Base-by-base conservation (phyloP, 1,140 invertebrate genomes). In the Elymnias hypermnestra region DNA sequence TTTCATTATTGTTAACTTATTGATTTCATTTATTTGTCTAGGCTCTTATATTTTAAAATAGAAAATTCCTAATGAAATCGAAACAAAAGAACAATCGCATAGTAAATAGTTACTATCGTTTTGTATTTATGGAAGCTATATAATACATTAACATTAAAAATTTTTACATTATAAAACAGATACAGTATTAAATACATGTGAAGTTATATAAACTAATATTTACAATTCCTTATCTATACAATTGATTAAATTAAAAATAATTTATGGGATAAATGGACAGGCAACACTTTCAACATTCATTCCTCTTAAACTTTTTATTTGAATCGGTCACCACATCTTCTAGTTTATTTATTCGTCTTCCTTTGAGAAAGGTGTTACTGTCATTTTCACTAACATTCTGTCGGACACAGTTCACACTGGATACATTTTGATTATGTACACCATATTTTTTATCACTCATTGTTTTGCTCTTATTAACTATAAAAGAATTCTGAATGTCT, bases 381-480 rank as follows among this genome's bases (percentile, higher is more conserved):
- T 83, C 78, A 72, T 68, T 74, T 35, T 79, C 76, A 70, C 66
- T 70, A 40, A 71, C 63, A 63, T 53, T 81, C 51, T 82, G 74
- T 57, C 82, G 58, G 56, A 82, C 62, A 71, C 72, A 83, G 57
- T 85, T 83, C 51, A 76, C 63, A 70, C 60, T 77, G 53, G 81
- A 73, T 68, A 81, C 68, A 72, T 68, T 85, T 57, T 82, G 78
- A 75, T 79, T 82, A 74, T 85, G 72, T 72, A 85, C 73, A 79
- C 75, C 59, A 63, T 85, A 64, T 62, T 82, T 85, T 81, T 82
- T 83, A 72, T 85, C 79, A 83, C 69, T 66, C 39, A 77, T 53
- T 46, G 56, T 76, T 63, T 83, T 82, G 70, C 65, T 76, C 55
- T 78, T 83, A 74, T 76, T 81, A 54, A 70, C 75, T 72, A 85